A percentile compares a stretch with the other conserved stretches of the same genome.
Evolutionary conservation across 2,113 vertebrate species (phyloP).

Genomic region (Lampris megalopsis): DNA sequence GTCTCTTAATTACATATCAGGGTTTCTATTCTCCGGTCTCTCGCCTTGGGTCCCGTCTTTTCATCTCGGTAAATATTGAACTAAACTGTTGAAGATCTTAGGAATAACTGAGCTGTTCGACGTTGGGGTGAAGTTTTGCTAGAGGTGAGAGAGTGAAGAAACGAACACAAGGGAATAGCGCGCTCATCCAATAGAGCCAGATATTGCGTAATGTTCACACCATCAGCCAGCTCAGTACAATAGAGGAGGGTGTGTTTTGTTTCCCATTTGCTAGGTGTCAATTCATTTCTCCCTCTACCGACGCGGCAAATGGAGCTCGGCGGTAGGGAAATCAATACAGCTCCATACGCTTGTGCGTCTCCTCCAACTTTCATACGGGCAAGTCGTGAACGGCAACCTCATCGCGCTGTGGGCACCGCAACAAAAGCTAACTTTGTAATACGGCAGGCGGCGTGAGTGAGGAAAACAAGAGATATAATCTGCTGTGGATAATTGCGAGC

Average conservation of each 20-base stretch:
- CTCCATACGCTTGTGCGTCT: slow-evolving; percentile 36
- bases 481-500: slow-evolving; percentile 56
- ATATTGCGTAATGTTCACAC: slow-evolving; percentile 32
- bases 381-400: slow-evolving; percentile 30
- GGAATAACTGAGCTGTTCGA: neutral
- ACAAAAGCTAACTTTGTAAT: slow-evolving; percentile 42
- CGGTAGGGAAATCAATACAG: slow-evolving; percentile 57
- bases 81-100: too few species aligned
- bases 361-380: slow-evolving; percentile 36
- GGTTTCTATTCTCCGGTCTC: neutral
- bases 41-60: neutral
- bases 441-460: slow-evolving; percentile 20
- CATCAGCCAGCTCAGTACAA: slow-evolving; percentile 17
- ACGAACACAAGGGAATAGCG: slow-evolving; percentile 22
- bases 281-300: slow-evolving; percentile 72
- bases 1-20: too few species aligned
- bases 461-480: slow-evolving; percentile 58
- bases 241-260: slow-evolving; percentile 31
- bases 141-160: slow-evolving; percentile 11
- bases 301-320: slow-evolving; percentile 63
- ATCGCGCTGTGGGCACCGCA: slow-evolving; percentile 16
- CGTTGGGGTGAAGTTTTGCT: neutral
- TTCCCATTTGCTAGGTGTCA: slow-evolving; percentile 54
- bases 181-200: slow-evolving; percentile 26
- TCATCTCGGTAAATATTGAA: neutral